Base-by-base conservation (phyloP, 1,140 invertebrate species). In the Cotesia vestalis region DNA sequence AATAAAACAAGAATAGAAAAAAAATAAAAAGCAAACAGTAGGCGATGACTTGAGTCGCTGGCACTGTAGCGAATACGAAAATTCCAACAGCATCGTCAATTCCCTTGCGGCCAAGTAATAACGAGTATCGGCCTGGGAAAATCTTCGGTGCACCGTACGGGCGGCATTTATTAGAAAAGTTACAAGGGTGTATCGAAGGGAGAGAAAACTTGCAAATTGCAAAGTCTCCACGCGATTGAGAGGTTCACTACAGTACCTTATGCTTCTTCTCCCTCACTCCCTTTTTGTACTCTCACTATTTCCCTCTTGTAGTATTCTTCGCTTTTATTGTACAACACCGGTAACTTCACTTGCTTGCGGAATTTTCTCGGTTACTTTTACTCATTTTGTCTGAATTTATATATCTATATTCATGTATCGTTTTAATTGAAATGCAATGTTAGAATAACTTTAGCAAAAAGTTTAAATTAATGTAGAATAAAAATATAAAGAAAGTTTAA, bases 141-240 rank as follows among this genome's bases (percentile, higher is more conserved):
- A 71, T 64, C 61, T 64, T 38, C 6, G 38, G 34, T 66, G 46
- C 59, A 64, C 60, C 38, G 63, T 61, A 66, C 63, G 17, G 40
- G 60, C 57, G 40, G 66, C 67, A 75, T 72, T 75, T 75, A 75
- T 75, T 75, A 75, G 71, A 75, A 75, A 73, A 75, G 74, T 75
- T 75, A 69, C 74, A 36, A 61, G 68, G 57, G 27, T 55, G 53
- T 55, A 60, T 66, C 35, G 36, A 66, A 52, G 71, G 66, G 46
- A 60, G 40, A 71, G 71, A 73, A 72, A 75, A 75, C 74, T 75
- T 75, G 74, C 74, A 75, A 75, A 75, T 75, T 75, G 74, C 66
- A 75, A 75, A 72, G 68, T 61, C 72, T 60, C 67, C 20, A 53
- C 67, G 67, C 64, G 51, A 69, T 63, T 72, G 69, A 61, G 55